A percentile compares a stretch with the other conserved stretches of the same genome.
These are phyloP conservation scores for Andrena bucephala DNA, from an alignment of 2,888 invertebrate genomes.

Conservation along the genomic window DNA sequence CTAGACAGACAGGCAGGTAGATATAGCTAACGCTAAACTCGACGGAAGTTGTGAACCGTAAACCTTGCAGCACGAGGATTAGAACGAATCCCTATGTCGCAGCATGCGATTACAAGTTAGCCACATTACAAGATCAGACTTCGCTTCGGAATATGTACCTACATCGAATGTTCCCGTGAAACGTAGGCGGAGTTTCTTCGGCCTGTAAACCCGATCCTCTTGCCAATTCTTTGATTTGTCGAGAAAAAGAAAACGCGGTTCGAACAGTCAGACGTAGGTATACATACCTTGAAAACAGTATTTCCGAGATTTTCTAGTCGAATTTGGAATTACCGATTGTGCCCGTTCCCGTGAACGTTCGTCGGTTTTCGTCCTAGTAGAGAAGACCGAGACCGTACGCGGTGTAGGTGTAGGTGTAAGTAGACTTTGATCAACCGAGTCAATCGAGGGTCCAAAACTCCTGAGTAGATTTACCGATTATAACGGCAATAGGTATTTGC, in stretches of 20 bases:
- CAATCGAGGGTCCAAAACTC: constrained; percentile 44
- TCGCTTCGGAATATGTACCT: neutral
- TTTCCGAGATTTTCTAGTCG: constrained; percentile 3
- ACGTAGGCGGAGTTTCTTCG: neutral
- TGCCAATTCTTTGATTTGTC: neutral
- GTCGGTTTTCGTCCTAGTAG: neutral
- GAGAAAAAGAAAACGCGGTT: neutral
- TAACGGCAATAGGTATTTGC: neutral
- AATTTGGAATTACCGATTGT: neutral
- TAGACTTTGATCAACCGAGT: constrained; percentile 17
- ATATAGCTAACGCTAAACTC: neutral
- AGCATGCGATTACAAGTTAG: constrained; percentile 19
- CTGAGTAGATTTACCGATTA: neutral
- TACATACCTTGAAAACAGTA: neutral
- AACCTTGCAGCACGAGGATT: neutral
- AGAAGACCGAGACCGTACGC: constrained; percentile 23
- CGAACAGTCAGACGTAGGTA: neutral
- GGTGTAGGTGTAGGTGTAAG: neutral
- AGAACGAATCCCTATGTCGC: constrained; percentile 17
- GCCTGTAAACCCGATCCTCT: neutral
- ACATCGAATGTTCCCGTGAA: neutral
- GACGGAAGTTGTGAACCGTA: neutral
- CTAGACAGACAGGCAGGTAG: too few species aligned
- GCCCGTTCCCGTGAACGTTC: neutral
- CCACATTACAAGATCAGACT: constrained; percentile 16